Conservation (phyloP, 2,113 vertebrate genomes). For the Acrocephalus kingi region DNA sequence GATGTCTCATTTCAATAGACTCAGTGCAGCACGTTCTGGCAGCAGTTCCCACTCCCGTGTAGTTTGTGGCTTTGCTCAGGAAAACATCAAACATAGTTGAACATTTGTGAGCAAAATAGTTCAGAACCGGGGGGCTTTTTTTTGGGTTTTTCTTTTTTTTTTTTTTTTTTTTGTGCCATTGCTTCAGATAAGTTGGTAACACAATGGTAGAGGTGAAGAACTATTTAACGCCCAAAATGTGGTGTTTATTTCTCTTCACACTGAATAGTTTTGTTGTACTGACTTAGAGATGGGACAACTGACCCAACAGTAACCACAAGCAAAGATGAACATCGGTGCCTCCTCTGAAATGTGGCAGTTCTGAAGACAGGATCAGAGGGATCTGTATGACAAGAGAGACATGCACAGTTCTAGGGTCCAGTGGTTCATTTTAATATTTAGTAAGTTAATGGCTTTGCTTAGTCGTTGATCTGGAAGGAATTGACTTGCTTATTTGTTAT, state of each 20-base stretch:
- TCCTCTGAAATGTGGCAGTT: background rate
- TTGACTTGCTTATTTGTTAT: background rate
- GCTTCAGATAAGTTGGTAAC: background rate
- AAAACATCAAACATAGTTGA: background rate
- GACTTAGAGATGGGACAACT: rapidly evolving
- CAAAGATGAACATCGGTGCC: background rate
- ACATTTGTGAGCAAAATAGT: background rate
- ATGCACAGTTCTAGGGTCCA: background rate
- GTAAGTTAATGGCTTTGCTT: no score
- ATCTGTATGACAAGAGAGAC: background rate
- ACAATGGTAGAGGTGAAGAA: background rate
- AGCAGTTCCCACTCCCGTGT: background rate
- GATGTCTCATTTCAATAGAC: background rate
- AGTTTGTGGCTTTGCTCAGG: background rate
- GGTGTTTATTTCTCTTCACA: background rate
- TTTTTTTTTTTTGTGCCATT: background rate
- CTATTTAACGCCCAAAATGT: background rate
- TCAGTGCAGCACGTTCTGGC: background rate
- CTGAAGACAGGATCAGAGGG: background rate
- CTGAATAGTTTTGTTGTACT: background rate
- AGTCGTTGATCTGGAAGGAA: background rate
- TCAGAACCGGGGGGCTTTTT: background rate
- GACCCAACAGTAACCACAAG: background rate
- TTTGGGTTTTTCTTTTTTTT: background rate
- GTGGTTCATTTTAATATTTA: background rate